Percentiles rank a stretch among this genome's conserved stretches.
Conservation (phyloP, 2,113 vertebrate genomes). For the Cynopterus brachyotis region DNA sequence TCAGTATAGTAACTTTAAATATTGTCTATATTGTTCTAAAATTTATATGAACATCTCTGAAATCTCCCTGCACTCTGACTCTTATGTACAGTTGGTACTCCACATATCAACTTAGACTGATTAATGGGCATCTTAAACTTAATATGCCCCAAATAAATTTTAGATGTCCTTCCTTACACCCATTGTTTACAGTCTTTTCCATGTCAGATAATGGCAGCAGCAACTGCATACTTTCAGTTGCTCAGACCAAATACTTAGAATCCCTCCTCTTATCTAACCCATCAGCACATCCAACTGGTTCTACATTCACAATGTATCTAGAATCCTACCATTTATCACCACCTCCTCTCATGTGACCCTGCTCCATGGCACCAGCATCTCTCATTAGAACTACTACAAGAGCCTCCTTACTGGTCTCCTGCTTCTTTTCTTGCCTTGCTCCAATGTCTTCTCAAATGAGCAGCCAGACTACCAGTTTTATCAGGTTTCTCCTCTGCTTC, state of each 20-base stretch:
- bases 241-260: neutral
- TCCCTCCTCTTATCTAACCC: neutral
- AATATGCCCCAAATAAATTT: neutral
- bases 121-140: neutral
- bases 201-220: neutral
- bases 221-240: neutral
- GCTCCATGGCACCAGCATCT: neutral
- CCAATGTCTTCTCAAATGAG: neutral
- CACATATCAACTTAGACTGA: neutral
- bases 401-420: neutral
- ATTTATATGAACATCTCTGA: neutral
- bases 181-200: neutral
- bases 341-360: neutral
- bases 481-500: neutral
- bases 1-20: neutral
- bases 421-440: neutral
- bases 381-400: neutral
- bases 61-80: neutral
- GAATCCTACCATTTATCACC: neutral
- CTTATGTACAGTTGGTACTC: neutral
- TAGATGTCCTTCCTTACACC: neutral
- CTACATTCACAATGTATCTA: no score
- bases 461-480: neutral
- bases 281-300: neutral
- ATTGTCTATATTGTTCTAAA: neutral